These are phyloP conservation scores for Stegana nigrithorax DNA, from an alignment of 2,888 invertebrate species.

Conservation along the genomic window DNA sequence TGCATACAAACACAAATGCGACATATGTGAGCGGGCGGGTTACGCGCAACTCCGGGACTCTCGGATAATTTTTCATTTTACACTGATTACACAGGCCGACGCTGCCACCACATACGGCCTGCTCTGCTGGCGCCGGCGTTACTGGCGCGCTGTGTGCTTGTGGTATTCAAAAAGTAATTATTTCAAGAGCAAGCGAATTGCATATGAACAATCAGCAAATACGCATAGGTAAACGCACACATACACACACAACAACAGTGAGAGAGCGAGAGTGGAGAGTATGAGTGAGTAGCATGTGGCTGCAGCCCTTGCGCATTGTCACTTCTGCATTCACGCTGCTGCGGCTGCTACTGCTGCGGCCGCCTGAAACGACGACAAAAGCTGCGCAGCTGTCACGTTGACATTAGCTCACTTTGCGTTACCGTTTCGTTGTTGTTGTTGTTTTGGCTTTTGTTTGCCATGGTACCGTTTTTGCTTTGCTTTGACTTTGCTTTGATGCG, in stretches of 20 bases:
- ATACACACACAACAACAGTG: background rate
- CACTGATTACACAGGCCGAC: slow-evolving; percentile 28
- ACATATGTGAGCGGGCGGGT: slow-evolving; percentile 57
- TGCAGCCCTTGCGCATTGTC: background rate
- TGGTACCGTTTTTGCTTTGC: background rate
- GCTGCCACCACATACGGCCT: slow-evolving; percentile 14
- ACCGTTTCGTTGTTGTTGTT: background rate
- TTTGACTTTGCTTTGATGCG: slow-evolving; percentile 8
- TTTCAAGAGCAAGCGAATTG: slow-evolving; percentile 34
- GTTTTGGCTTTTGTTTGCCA: too few species aligned
- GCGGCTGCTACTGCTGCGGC: slow-evolving; percentile 54
- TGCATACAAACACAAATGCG: slow-evolving; percentile 32
- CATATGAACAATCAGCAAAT: slow-evolving; percentile 14
- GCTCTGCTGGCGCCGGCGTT: too few species aligned
- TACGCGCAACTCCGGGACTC: slow-evolving; percentile 16
- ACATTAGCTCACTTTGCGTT: slow-evolving; percentile 37
- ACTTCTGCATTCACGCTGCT: slow-evolving; percentile 36
- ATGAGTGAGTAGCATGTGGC: too few species aligned
- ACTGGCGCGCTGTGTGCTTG: background rate
- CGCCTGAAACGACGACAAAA: too few species aligned
- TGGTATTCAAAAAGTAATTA: slow-evolving; percentile 56
- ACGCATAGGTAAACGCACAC: background rate
- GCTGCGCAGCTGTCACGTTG: slow-evolving; percentile 41
- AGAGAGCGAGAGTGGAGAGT: too few species aligned
- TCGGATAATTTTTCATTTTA: slow-evolving; percentile 34